Evolutionary conservation across 2,113 vertebrate species (phyloP).

Genomic region (Polypterus senegalus): DNA sequence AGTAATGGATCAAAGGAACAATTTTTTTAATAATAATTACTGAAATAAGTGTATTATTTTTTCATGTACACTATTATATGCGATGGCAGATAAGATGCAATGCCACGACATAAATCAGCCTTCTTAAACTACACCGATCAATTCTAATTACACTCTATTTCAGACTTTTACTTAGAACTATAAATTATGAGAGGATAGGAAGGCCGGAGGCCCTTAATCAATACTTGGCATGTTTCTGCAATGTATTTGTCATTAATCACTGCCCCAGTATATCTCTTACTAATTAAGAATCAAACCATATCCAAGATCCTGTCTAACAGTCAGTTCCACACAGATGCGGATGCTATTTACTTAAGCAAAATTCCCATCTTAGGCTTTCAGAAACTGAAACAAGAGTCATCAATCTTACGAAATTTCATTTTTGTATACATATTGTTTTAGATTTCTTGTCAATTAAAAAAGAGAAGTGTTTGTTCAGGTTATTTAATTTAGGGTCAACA

Average conservation of each 20-base stretch:
- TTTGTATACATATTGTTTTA: too few species aligned
- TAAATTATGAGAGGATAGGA: conserved; percentile 28
- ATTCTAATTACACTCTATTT: conserved; percentile 32
- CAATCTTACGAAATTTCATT: too few species aligned
- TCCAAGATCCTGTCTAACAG: neutral
- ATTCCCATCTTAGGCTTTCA: too few species aligned
- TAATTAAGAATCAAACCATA: neutral
- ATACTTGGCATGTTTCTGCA: conserved; percentile 30
- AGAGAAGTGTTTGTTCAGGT: too few species aligned
- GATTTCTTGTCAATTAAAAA: too few species aligned
- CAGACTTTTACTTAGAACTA: conserved; percentile 32
- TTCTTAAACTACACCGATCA: conserved; percentile 27
- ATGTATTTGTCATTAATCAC: neutral
- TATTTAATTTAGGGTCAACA: too few species aligned
- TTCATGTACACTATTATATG: too few species aligned
- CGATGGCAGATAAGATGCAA: neutral
- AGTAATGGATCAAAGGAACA: too few species aligned
- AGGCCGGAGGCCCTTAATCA: conserved; percentile 36
- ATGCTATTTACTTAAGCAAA: too few species aligned
- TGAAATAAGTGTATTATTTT: too few species aligned
- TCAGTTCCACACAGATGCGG: neutral
- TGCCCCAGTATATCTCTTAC: neutral
- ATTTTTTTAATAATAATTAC: too few species aligned
- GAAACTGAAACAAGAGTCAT: too few species aligned
- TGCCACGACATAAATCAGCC: conserved; percentile 16